Conservation (phyloP, 2,113 vertebrate species). For the Alligator sinensis region DNA sequence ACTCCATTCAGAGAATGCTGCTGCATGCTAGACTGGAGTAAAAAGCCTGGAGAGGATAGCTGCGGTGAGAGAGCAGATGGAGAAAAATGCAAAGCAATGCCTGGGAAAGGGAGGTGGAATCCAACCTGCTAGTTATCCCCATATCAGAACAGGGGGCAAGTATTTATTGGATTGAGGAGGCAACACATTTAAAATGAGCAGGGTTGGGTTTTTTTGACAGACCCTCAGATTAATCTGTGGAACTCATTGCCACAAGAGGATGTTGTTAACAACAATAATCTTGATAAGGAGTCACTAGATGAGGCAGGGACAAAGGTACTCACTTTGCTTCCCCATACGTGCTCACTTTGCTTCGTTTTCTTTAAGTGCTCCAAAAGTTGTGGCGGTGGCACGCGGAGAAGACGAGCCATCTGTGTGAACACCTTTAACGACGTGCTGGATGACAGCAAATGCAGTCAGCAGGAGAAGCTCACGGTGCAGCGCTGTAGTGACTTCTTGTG, state of each 20-base stretch:
- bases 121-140: not conserved
- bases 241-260: not conserved
- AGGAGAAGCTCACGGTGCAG: constrained; percentile 89
- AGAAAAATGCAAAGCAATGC: constrained; percentile 7
- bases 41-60: rapidly evolving
- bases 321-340: not conserved
- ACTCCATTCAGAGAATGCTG: too few species aligned
- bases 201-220: not conserved
- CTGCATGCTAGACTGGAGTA: too few species aligned
- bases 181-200: too few species aligned
- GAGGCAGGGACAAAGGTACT: too few species aligned
- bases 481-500: constrained; percentile 92
- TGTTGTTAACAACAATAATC: constrained; percentile 11
- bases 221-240: constrained; percentile 24
- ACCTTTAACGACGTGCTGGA: constrained; percentile 84
- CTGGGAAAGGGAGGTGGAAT: constrained; percentile 28
- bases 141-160: too few species aligned
- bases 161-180: too few species aligned
- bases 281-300: too few species aligned
- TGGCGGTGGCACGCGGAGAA: constrained; percentile 87
- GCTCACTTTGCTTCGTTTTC: not conserved
- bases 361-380: constrained; percentile 95
- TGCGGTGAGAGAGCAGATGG: not conserved
- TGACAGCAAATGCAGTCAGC: constrained; percentile 91
- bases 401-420: constrained; percentile 90